Conservation (phyloP, 2,888 invertebrate species). For the Dasysyrphus tricinctus region DNA sequence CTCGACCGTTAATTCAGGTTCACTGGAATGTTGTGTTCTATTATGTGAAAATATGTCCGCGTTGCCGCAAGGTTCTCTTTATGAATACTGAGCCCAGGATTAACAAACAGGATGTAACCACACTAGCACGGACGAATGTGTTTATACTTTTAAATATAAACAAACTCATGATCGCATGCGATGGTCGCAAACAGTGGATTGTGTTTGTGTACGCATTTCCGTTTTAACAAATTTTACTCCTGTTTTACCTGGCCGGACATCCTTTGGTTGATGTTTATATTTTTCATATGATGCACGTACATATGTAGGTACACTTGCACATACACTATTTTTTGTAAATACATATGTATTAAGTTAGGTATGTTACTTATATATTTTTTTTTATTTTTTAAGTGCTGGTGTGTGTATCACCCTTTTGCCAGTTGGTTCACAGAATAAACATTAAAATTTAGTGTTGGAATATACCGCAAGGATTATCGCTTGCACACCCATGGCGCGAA, state of each 20-base stretch:
- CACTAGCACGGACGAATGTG: conserved; percentile 47
- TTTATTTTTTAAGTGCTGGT: not conserved
- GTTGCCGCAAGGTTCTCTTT: conserved; percentile 56
- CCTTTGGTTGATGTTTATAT: conserved; percentile 19
- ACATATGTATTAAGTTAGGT: conserved; percentile 1
- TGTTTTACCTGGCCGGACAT: conserved; percentile 53
- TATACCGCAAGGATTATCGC: conserved; percentile 66
- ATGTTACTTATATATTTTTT: conserved; percentile 1
- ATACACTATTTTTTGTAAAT: conserved; percentile 26
- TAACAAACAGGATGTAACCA: conserved; percentile 62
- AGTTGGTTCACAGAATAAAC: conserved; percentile 45
- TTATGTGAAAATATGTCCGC: conserved; percentile 62
- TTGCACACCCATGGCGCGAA: conserved; percentile 27
- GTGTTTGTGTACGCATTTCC: conserved; percentile 65
- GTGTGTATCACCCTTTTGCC: not conserved
- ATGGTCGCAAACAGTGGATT: conserved; percentile 47
- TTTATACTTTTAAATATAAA: conserved; percentile 47
- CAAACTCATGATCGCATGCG: conserved; percentile 13
- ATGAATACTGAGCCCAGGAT: conserved; percentile 52
- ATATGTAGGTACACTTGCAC: not conserved
- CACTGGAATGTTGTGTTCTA: conserved; percentile 54
- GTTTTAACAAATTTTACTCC: conserved; percentile 52
- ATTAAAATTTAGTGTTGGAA: conserved; percentile 65
- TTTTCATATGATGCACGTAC: not conserved
- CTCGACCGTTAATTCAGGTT: conserved; percentile 53